Conservation (phyloP, 2,797 vertebrate genomes). For the Poeciliopsis turneri region DNA sequence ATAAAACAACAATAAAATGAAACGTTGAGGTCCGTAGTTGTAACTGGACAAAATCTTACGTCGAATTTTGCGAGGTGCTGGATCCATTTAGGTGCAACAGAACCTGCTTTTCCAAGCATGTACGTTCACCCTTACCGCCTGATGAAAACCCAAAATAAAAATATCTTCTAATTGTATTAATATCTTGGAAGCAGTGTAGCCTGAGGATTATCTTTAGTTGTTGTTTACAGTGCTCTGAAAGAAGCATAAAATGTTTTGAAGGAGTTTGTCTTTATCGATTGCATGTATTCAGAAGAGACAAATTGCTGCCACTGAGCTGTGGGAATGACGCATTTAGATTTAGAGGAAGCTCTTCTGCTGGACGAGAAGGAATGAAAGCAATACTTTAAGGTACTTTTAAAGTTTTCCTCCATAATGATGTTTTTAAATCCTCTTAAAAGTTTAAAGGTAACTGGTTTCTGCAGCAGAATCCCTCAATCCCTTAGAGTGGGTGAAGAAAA, state of each 20-base stretch:
- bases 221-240: neutral
- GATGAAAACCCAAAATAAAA: neutral
- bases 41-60: neutral
- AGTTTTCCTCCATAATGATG: slow-evolving; percentile 9
- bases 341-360: neutral
- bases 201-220: neutral
- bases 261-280: neutral
- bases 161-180: slow-evolving; percentile 19
- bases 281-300: slow-evolving; percentile 7
- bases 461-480: neutral
- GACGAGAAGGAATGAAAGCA: slow-evolving; percentile 16
- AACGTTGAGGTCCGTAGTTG: neutral
- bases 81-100: slow-evolving; percentile 15
- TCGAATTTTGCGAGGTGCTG: neutral
- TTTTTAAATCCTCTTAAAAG: slow-evolving; percentile 4
- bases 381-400: slow-evolving; percentile 18
- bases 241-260: neutral
- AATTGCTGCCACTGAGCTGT: slow-evolving; percentile 1
- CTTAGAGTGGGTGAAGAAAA: neutral
- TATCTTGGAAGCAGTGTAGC: slow-evolving; percentile 26
- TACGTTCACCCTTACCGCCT: slow-evolving; percentile 29
- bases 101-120: slow-evolving; percentile 23
- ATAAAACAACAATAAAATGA: neutral
- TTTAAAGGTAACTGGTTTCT: slow-evolving; percentile 23
- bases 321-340: neutral